Percentiles rank a stretch among this genome's conserved stretches.
These are phyloP conservation scores for Drosophila colorata DNA, from an alignment of 2,888 invertebrate species.

Conservation along the genomic window DNA sequence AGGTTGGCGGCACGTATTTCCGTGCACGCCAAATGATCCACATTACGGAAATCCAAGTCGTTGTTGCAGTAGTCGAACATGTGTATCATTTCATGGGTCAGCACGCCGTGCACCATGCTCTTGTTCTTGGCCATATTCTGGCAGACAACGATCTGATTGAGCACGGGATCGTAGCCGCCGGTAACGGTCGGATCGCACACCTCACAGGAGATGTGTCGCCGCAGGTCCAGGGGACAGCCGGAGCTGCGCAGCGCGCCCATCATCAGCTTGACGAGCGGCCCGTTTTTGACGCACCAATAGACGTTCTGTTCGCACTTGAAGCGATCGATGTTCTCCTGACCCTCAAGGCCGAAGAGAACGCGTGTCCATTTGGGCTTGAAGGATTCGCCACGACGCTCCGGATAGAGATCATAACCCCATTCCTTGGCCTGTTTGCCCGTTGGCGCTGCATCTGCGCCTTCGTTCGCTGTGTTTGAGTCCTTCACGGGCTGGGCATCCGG, in stretches of 20 bases:
- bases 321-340: slow-evolving; percentile 89
- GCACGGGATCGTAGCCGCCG: slow-evolving; percentile 90
- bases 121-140: slow-evolving; percentile 92
- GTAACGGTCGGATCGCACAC: slow-evolving; percentile 93
- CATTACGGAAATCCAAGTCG: slow-evolving; percentile 94
- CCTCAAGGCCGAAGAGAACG: slow-evolving; percentile 88
- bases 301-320: slow-evolving; percentile 93
- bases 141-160: slow-evolving; percentile 91
- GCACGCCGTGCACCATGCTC: slow-evolving; percentile 91
- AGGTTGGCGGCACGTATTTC: slow-evolving; percentile 98
- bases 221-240: slow-evolving; percentile 90
- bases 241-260: slow-evolving; percentile 91
- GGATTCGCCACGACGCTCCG: slow-evolving; percentile 89
- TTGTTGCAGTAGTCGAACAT: slow-evolving; percentile 98
- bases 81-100: slow-evolving; percentile 97
- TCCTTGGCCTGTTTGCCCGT: slow-evolving; percentile 63
- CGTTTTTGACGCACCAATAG: slow-evolving; percentile 89
- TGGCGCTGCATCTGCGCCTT: background rate
- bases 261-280: slow-evolving; percentile 94
- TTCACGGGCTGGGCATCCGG: slow-evolving; percentile 27
- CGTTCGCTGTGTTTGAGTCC: slow-evolving; percentile 7
- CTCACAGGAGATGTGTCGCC: slow-evolving; percentile 96
- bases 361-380: slow-evolving; percentile 87
- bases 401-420: slow-evolving; percentile 94
- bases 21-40: slow-evolving; percentile 97